Conservation (phyloP, 2,797 vertebrate species). For the Hippoglossus hippoglossus region DNA sequence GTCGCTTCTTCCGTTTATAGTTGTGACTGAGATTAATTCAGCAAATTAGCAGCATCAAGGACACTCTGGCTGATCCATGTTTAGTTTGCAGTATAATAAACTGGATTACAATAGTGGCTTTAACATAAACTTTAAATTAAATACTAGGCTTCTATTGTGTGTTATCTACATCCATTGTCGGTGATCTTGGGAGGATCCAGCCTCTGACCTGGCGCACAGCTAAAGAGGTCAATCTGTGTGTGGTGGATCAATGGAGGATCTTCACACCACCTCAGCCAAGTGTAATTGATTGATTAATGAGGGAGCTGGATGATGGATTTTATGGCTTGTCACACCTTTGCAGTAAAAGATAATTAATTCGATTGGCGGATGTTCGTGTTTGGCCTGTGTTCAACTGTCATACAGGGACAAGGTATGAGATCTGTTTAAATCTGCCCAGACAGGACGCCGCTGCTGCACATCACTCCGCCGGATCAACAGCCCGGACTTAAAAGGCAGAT, state of each 20-base stretch:
- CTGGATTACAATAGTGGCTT: not conserved
- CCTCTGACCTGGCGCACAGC: slow-evolving; percentile 3
- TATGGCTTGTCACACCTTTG: slow-evolving; percentile 50
- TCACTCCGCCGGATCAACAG: slow-evolving; percentile 7
- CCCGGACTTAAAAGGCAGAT: slow-evolving; percentile 10
- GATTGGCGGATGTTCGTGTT: slow-evolving; percentile 18
- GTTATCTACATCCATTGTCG: slow-evolving; percentile 7
- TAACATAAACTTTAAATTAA: not conserved
- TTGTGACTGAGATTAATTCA: not conserved
- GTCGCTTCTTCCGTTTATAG: not conserved
- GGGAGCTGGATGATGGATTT: slow-evolving; percentile 36
- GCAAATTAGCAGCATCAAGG: not conserved
- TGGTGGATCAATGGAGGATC: slow-evolving; percentile 28
- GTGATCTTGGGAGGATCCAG: slow-evolving; percentile 1
- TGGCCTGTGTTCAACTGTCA: slow-evolving; percentile 24
- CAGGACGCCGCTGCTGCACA: not conserved
- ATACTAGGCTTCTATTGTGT: not conserved
- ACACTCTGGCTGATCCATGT: not conserved
- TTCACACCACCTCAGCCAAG: slow-evolving; percentile 22
- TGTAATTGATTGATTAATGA: slow-evolving; percentile 67
- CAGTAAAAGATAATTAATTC: slow-evolving; percentile 49
- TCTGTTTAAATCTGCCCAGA: slow-evolving; percentile 57
- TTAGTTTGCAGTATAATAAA: not conserved
- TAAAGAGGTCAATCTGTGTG: slow-evolving; percentile 17
- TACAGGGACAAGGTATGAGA: slow-evolving; percentile 24